These are phyloP conservation scores for Drosophila fungiperda DNA, from an alignment of 2,888 invertebrate genomes.

Conservation along the genomic window DNA sequence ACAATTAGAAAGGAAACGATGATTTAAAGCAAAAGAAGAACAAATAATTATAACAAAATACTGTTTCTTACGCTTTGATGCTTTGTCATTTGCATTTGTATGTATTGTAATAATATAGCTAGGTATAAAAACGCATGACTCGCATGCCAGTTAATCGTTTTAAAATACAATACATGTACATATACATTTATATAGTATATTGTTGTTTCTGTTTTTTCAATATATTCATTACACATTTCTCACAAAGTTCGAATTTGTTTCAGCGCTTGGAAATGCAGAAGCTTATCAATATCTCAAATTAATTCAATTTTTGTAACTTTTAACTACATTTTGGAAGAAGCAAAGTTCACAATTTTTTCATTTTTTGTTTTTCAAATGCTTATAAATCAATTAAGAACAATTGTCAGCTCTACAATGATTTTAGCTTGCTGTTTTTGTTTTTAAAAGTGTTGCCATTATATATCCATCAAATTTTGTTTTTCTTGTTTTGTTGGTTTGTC, in stretches of 20 bases:
- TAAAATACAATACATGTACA: constrained; percentile 58
- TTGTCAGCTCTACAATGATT: constrained; percentile 41
- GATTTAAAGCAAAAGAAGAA: constrained; percentile 60
- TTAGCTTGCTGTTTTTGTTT: constrained; percentile 27
- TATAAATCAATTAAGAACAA: constrained; percentile 44
- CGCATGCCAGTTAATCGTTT: constrained; percentile 50
- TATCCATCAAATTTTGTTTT: constrained; percentile 27
- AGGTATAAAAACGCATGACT: constrained; percentile 72
- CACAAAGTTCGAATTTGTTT: constrained; percentile 31
- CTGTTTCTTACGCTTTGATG: constrained; percentile 69
- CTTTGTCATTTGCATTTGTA: constrained; percentile 73
- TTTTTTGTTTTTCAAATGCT: constrained; percentile 52
- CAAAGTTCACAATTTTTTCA: constrained; percentile 43
- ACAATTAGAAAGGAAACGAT: constrained; percentile 59
- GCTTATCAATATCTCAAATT: constrained; percentile 43
- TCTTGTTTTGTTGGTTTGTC: constrained; percentile 25
- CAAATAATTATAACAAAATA: constrained; percentile 73
- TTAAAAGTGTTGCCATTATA: constrained; percentile 44
- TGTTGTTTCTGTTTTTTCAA: constrained; percentile 16
- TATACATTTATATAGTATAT: constrained; percentile 25
- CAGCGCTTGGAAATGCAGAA: constrained; percentile 52
- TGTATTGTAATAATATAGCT: constrained; percentile 57
- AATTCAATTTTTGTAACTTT: constrained; percentile 38
- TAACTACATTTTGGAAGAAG: constrained; percentile 69
- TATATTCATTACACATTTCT: constrained; percentile 40